These are phyloP conservation scores for Liodrosophila aerea DNA, from an alignment of 2,888 invertebrate genomes.

Conservation along the genomic window DNA sequence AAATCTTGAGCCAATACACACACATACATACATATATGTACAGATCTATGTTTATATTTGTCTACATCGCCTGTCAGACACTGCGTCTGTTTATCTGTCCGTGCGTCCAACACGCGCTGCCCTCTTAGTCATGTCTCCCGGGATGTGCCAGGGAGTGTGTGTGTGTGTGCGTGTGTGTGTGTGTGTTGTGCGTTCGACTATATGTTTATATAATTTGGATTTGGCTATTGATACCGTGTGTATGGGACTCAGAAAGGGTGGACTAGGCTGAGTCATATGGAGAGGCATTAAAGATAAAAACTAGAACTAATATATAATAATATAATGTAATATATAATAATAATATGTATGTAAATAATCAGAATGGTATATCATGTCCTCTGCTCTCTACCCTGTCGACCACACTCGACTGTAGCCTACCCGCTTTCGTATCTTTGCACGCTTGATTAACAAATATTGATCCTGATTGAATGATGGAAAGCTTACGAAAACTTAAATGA, in stretches of 20 bases:
- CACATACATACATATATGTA: too few species aligned
- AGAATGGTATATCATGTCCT: constrained; percentile 2
- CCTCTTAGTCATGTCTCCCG: constrained; percentile 50
- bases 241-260: too few species aligned
- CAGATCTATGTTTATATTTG: too few species aligned
- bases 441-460: constrained; percentile 76
- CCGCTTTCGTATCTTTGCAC: constrained; percentile 24
- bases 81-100: constrained; percentile 48
- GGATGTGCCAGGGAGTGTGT: constrained; percentile 14
- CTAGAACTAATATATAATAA: too few species aligned
- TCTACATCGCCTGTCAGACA: constrained; percentile 48
- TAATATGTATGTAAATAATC: too few species aligned
- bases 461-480: constrained; percentile 78
- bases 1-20: not conserved
- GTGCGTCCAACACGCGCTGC: constrained; percentile 56
- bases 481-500: constrained; percentile 63
- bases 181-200: constrained; percentile 30
- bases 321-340: too few species aligned
- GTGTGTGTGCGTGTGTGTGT: constrained; percentile 9
- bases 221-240: not conserved
- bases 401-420: not conserved
- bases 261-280: too few species aligned
- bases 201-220: constrained; percentile 39
- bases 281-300: too few species aligned
- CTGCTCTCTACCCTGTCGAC: too few species aligned